Base-by-base conservation (phyloP, 1,140 invertebrate genomes). In the Heliconius nattereri region DNA sequence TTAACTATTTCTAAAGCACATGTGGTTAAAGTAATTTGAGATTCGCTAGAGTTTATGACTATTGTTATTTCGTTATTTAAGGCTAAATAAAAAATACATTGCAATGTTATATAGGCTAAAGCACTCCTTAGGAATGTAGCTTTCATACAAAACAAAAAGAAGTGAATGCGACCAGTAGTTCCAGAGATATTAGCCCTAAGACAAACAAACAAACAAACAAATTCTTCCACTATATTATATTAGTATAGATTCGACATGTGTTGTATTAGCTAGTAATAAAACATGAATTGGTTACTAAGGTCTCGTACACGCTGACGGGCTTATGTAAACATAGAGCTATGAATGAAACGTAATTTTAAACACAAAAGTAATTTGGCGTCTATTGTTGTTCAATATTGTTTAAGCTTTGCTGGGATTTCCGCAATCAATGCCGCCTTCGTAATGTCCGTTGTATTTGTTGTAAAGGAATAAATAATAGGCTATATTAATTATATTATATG, bases 191-290 rank as follows among this genome's bases (percentile, higher is more conserved):
- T 45, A 45, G 40, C 40, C 11, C 13, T 45, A 13, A 13, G 13
- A 11, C 40, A 45, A 45, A 11, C 40, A 45, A 45, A 40, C 11
- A 11, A 40, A 45, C 40, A 37, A 37, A 37, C 37, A 37, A 37
- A 37, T 9, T 45, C 0, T 45, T 45, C 40, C 11, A 0, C 2
- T 45, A 3, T 13, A 45, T 45, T 45, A 3, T 45, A 45, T 45
- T 13, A 45, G 11, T 13, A 45, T 45, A 45, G 40, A 45, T 75
- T 82, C 78, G 75, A 82, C 77, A 76, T 79, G 72, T 82, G 81
- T 76, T 82, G 60, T 82, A 75, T 82, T 74, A 79, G 75, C 20
- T 73, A 57, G 80, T 66, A 78, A 81, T 78, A 81, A 81, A 81
- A 76, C 45, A 72, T 73, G 80, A 81, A 81, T 81, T 81, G 76